phyloP scores from a whole-genome alignment of 1,140 invertebrate genomes.

The Orchesella cincta region DNA sequence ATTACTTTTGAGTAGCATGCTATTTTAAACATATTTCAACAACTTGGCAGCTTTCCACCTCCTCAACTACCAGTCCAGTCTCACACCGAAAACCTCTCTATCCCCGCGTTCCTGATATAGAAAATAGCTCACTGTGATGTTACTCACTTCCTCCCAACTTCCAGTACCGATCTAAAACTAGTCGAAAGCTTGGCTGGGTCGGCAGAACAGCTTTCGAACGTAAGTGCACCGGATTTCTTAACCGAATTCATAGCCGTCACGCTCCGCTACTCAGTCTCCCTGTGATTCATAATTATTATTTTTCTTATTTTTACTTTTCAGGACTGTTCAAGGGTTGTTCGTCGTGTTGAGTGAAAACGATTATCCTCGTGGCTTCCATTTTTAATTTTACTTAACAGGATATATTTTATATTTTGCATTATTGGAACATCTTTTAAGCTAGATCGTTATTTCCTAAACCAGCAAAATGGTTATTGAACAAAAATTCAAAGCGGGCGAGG shows the following conservation, averaged over 20 bases:
- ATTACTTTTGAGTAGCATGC: background rate
- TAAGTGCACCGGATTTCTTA: background rate
- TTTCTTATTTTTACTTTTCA: background rate
- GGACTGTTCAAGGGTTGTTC: slow-evolving; percentile 29
- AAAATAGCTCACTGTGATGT: background rate
- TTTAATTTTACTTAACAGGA: background rate
- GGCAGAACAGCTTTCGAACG: slow-evolving; percentile 25
- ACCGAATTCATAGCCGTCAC: too few species aligned
- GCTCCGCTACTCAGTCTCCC: too few species aligned
- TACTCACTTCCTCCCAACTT: background rate
- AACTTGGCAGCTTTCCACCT: background rate
- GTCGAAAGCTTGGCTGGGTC: slow-evolving; percentile 29
- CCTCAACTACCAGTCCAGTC: too few species aligned
- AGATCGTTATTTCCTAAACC: background rate
- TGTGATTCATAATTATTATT: background rate
- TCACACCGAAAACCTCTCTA: too few species aligned
- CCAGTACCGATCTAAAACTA: background rate
- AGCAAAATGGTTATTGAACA: slow-evolving; percentile 16
- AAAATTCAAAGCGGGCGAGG: slow-evolving; percentile 30
- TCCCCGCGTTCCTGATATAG: background rate
- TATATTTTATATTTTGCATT: slow-evolving; percentile 8
- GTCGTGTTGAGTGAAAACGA: background rate
- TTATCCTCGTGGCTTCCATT: background rate
- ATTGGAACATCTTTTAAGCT: background rate
- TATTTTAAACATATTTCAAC: background rate